Evolutionary conservation across 2,797 vertebrate genomes (phyloP).

Genomic region (Macrochelys suwanniensis): DNA sequence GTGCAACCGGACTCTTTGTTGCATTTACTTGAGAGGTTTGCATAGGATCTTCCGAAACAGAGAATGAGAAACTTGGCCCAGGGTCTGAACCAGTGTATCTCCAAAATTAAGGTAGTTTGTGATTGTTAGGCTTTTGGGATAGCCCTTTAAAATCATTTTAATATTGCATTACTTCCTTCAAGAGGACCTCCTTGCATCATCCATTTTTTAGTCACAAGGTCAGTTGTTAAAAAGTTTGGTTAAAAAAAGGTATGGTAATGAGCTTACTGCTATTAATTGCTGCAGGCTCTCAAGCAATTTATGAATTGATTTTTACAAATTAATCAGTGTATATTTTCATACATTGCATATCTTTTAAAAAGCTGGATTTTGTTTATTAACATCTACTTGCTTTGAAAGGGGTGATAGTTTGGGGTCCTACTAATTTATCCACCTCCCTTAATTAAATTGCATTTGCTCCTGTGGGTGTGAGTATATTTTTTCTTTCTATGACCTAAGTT

Average conservation of each 20-base stretch:
- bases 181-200: background rate
- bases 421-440: background rate
- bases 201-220: background rate
- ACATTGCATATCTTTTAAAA: background rate
- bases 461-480: background rate
- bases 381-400: background rate
- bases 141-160: background rate
- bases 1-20: no score
- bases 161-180: background rate
- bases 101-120: background rate
- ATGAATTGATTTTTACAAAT: background rate
- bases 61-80: background rate
- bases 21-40: background rate
- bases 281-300: background rate
- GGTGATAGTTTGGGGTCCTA: fast-evolving
- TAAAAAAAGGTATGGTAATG: background rate
- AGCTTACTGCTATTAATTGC: background rate
- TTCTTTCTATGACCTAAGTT: background rate
- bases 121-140: background rate
- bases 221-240: background rate
- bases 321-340: background rate
- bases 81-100: background rate
- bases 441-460: background rate
- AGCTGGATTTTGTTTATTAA: background rate
- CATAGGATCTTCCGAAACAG: background rate